Conservation (phyloP, 2,888 invertebrate genomes). For the Lumbricus terrestris region DNA sequence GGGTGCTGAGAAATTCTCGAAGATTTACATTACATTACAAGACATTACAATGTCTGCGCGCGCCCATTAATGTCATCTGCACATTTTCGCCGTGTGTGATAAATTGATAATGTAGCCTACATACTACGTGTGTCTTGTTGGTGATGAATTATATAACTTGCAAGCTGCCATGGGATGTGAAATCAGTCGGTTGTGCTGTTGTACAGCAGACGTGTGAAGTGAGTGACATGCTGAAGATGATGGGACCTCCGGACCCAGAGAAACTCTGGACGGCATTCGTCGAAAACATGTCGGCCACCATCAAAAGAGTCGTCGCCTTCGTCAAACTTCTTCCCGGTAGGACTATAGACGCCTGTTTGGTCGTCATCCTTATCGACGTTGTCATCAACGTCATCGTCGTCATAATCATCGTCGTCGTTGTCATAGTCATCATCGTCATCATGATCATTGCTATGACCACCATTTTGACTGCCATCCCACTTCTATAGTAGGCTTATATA, state of each 20-base stretch:
- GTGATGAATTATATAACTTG: not conserved
- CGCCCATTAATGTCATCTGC: too few species aligned
- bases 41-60: too few species aligned
- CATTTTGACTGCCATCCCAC: too few species aligned
- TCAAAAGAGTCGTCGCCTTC: not conserved
- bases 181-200: not conserved
- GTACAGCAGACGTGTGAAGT: not conserved
- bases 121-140: not conserved
- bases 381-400: constrained; percentile 17
- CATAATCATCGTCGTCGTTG: constrained; percentile 21
- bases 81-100: too few species aligned
- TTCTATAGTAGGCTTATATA: too few species aligned
- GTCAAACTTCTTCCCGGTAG: not conserved
- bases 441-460: constrained; percentile 5
- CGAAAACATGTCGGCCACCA: not conserved
- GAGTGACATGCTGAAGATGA: not conserved
- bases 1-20: too few species aligned
- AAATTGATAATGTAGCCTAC: too few species aligned
- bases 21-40: too few species aligned
- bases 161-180: not conserved
- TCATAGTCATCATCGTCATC: constrained; percentile 23
- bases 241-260: not conserved
- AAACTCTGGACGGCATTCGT: not conserved
- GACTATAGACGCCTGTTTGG: not conserved
- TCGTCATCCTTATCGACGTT: constrained; percentile 25